Percentiles rank a stretch among this genome's conserved stretches.
Evolutionary conservation across 2,113 vertebrate species (phyloP).

Genomic region (Gymnogyps californianus): DNA sequence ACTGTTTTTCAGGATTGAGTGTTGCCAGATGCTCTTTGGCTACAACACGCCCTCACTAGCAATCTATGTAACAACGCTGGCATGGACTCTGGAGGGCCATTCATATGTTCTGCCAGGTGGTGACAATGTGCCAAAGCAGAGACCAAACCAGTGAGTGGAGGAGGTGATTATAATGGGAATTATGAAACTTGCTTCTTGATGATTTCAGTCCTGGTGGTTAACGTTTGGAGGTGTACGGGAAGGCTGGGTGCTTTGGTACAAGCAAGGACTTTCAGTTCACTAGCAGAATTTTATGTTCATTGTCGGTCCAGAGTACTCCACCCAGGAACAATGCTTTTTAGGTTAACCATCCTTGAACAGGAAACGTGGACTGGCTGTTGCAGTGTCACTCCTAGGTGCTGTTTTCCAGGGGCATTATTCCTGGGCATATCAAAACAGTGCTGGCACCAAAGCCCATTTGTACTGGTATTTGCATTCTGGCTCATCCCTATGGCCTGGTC

Average conservation of each 20-base stretch:
- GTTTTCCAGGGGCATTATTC: neutral
- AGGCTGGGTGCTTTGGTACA: neutral
- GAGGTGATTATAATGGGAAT: constrained; percentile 11
- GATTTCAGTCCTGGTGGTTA: neutral
- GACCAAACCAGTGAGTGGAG: neutral
- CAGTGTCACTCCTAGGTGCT: neutral
- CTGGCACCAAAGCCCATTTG: constrained; percentile 1
- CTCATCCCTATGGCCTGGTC: neutral
- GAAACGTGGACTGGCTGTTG: neutral
- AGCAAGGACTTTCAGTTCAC: neutral
- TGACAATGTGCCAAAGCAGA: constrained; percentile 20
- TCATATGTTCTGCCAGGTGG: neutral
- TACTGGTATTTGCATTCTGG: constrained; percentile 12
- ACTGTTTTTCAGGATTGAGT: neutral
- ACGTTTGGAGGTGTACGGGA: neutral
- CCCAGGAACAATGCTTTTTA: neutral
- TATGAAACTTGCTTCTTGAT: neutral
- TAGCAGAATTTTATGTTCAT: neutral
- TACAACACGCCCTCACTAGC: neutral
- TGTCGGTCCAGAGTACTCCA: neutral
- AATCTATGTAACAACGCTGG: neutral
- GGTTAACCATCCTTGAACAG: neutral
- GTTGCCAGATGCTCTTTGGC: constrained; percentile 30
- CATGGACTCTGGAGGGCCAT: neutral
- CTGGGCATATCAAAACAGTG: neutral